Base-by-base conservation (phyloP, 1,140 invertebrate species). In the Maconellicoccus hirsutus region DNA sequence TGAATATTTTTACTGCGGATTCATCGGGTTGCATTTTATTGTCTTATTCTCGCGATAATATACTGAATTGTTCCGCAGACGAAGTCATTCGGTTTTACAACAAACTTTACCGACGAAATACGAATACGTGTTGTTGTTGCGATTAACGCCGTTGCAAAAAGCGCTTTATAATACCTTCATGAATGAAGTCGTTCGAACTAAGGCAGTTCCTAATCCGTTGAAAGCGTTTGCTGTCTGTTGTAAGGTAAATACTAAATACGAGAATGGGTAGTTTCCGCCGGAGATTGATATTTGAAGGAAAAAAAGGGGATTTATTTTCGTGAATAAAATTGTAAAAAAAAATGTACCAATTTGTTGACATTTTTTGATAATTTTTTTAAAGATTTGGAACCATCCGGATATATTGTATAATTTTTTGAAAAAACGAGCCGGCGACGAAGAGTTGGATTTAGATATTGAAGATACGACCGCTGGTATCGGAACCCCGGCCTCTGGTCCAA, bases 381-480 rank as follows among this genome's bases (percentile, higher is more conserved):
- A 90, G 86, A 98, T 99, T 74, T 98, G 96, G 96, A 99, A 99
- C 79, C 97, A 99, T 82, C 96, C 97, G 0, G 97, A 99, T 81
- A 90, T 98, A 69, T 79, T 99, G 29, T 95, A 94, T 77, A 89
- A 95, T 78, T 92, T 96, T 78, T 78, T 97, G 61, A 88, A 89
- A 76, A 93, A 95, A 78, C 85, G 89, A 71, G 86, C 87, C 75
- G 85, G 85, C 69, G 87, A 86, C 26, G 91, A 91, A 74, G 90
- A 91, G 52, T 86, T 93, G 75, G 95, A 97, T 82, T 85, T 96
- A 74, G 94, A 97, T 81, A 80, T 81, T 78, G 86, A 86, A 74
- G 87, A 88, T 72, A 82, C 73, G 1, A 59, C 42, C 38, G 70
- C 73, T 19, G 52, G 66, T 42, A 59, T 73, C 1, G 73, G 73